Conservation (phyloP, 2,888 invertebrate species). For the Hartigia nigra region DNA sequence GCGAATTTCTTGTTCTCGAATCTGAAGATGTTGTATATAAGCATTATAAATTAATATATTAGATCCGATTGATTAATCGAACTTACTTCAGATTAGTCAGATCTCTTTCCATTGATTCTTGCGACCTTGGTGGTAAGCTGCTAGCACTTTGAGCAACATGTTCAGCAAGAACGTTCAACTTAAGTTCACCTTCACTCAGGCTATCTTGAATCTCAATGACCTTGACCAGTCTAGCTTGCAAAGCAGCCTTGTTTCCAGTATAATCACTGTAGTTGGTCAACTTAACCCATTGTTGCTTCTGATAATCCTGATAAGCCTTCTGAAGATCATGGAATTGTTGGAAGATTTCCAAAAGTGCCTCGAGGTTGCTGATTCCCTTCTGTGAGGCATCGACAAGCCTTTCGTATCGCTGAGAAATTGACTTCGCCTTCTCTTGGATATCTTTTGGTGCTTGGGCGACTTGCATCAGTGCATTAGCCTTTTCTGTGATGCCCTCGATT, state of each 20-base stretch:
- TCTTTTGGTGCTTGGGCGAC: slow-evolving; percentile 69
- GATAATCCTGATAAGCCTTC: slow-evolving; percentile 88
- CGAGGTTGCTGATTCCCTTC: slow-evolving; percentile 77
- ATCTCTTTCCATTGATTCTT: slow-evolving; percentile 87
- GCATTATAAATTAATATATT: not conserved
- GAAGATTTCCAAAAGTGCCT: slow-evolving; percentile 81
- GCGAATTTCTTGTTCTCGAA: slow-evolving; percentile 88
- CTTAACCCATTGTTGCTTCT: slow-evolving; percentile 91
- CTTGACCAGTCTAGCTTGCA: slow-evolving; percentile 85
- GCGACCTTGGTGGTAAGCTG: slow-evolving; percentile 82
- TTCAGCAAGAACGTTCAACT: slow-evolving; percentile 79
- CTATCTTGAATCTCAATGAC: slow-evolving; percentile 84
- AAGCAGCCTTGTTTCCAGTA: slow-evolving; percentile 85
- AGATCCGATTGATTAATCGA: not conserved
- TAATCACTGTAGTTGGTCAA: slow-evolving; percentile 85
- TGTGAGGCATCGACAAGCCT: slow-evolving; percentile 76
- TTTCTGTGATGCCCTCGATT: slow-evolving; percentile 90
- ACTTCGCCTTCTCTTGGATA: slow-evolving; percentile 76
- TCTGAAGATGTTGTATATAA: slow-evolving; percentile 54
- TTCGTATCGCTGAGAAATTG: slow-evolving; percentile 82
- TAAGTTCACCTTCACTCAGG: slow-evolving; percentile 81
- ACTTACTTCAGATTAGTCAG: slow-evolving; percentile 75
- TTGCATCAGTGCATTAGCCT: slow-evolving; percentile 78
- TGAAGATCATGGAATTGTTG: slow-evolving; percentile 89
- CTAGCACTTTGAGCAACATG: slow-evolving; percentile 78